A percentile compares a stretch with the other conserved stretches of the same genome.
Evolutionary conservation across 1,140 invertebrate genomes (phyloP).

Genomic region (Aphis gossypii): DNA sequence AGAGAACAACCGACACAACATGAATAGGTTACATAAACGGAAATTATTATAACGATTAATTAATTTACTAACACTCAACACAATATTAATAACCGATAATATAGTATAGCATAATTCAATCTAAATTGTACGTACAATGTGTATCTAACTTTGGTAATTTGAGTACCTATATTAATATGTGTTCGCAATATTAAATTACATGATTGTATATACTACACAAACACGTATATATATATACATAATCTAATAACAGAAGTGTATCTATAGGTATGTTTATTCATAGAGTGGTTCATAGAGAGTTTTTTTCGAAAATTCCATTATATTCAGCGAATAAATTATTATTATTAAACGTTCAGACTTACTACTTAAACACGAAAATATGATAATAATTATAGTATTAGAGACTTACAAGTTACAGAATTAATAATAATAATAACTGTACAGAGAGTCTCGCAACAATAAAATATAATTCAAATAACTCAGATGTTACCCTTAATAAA

Average conservation of each 20-base stretch:
- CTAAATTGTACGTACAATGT: neutral
- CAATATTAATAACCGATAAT: neutral
- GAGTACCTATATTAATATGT: neutral
- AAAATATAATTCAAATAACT: neutral
- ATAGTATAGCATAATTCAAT: neutral
- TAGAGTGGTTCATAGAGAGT: neutral
- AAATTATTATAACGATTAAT: neutral
- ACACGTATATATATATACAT: neutral
- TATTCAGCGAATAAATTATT: neutral
- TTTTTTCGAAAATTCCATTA: neutral
- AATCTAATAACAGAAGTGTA: neutral
- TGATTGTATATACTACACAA: neutral
- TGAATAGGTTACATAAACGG: neutral
- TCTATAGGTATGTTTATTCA: neutral
- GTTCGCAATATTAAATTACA: neutral
- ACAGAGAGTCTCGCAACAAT: neutral
- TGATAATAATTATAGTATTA: neutral
- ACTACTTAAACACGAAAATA: neutral
- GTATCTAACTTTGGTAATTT: neutral
- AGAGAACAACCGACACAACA: neutral
- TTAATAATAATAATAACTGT: neutral
- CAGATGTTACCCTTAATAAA: neutral
- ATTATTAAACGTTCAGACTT: neutral
- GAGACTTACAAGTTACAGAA: neutral
- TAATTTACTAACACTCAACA: neutral